Evolutionary conservation across 2,888 invertebrate genomes (phyloP), one percentile per base, ranked within the genome.

Genomic region (Heliconius ismenius): DNA sequence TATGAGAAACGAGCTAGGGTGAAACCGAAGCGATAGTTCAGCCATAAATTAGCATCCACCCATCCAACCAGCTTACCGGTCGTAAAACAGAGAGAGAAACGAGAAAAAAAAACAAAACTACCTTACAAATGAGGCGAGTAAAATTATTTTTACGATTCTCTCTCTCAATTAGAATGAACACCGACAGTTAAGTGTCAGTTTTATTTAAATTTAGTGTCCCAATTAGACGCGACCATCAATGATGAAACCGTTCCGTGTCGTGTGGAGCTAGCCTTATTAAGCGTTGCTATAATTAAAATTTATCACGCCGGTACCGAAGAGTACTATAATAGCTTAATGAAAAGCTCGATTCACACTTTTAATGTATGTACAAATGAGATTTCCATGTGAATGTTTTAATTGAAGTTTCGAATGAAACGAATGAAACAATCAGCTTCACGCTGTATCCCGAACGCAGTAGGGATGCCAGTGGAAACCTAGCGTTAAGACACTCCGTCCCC

Each of bases 121-220:
- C 87, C 85, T 87, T 91, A 93, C 92, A 92, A 93, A 93, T 93
- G 93, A 92, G 92, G 84, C 90, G 92, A 86, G 88, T 92, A 89
- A 91, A 92, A 93, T 92, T 92, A 93, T 93, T 94, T 93, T 94
- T 92, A 94, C 92, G 93, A 91, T 91, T 90, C 92, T 88, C 90
- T 91, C 83, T 91, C 92, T 92, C 92, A 93, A 93, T 94, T 93
- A 93, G 92, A 88, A 85, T 87, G 82, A 86, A 89, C 88, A 88
- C 88, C 90, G 92, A 90, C 91, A 89, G 89, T 91, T 87, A 90
- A 91, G 89, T 92, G 93, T 92, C 93, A 92, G 92, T 90, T 89
- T 92, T 92, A 93, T 92, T 93, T 92, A 91, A 93, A 94, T 93
- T 94, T 93, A 94, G 92, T 88, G 90, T 88, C 86, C 93, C 92